Percentiles rank a stretch among this genome's conserved stretches.
phyloP scores from a whole-genome alignment of 92 coral and sea anemone species.

The Phenganax marumi region DNA sequence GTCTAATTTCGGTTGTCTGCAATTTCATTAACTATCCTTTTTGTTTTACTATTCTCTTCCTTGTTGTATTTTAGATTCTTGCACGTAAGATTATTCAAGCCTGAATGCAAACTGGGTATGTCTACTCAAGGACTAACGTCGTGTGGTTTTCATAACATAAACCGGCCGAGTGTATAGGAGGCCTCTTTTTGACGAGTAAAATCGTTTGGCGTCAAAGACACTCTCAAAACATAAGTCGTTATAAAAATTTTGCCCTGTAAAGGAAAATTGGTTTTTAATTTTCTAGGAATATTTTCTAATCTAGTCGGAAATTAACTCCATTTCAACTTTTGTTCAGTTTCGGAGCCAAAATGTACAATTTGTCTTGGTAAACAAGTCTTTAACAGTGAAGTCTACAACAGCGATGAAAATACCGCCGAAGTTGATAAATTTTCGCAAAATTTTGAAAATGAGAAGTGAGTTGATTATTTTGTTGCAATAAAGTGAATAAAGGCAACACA shows the following conservation, averaged over 20 bases:
- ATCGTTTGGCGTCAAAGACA: too few relatives aligned
- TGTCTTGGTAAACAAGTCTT: conserved; percentile 47
- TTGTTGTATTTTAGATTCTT: conserved; percentile 54
- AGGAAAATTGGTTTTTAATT: too few relatives aligned
- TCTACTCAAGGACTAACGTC: neutral
- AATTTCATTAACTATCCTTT: too few relatives aligned
- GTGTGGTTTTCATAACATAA: neutral
- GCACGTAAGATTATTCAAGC: conserved; percentile 81
- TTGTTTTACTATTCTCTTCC: neutral
- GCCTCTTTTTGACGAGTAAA: too few relatives aligned
- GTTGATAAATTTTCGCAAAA: neutral
- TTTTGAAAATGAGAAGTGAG: conserved; percentile 13
- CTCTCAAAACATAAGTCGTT: too few relatives aligned
- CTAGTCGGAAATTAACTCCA: neutral
- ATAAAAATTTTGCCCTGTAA: too few relatives aligned
- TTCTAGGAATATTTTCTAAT: neutral
- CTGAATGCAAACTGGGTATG: conserved; percentile 86
- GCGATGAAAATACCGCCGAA: neutral
- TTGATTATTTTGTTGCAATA: too few relatives aligned
- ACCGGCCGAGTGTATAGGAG: too few relatives aligned
- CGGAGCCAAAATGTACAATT: conserved; percentile 37
- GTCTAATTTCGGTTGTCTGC: too few relatives aligned
- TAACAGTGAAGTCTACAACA: neutral
- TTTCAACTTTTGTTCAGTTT: conserved; percentile 11
- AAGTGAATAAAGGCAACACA: too few relatives aligned